Conservation (phyloP, 2,797 vertebrate species). For the Menidia menidia region DNA sequence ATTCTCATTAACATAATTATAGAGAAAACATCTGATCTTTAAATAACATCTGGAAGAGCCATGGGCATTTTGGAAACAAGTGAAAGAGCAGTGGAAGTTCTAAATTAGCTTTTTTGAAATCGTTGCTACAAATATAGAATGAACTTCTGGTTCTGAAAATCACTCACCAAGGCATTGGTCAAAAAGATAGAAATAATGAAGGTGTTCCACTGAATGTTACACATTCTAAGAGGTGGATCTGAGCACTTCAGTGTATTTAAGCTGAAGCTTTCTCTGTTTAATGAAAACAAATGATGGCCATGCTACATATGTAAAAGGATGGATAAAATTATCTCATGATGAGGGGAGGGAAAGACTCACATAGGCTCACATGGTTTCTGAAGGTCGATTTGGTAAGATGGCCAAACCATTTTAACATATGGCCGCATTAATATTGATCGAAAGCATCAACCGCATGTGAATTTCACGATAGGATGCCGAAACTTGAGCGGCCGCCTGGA, state of each 20-base stretch:
- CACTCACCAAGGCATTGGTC: not conserved
- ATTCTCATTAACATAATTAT: not conserved
- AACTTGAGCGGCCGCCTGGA: accelerated
- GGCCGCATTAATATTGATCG: no score
- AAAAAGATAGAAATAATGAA: not conserved
- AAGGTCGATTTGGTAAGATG: no score
- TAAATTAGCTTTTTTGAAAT: not conserved
- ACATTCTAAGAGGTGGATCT: not conserved
- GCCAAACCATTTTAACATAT: no score
- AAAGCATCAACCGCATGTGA: not conserved
- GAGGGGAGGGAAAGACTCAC: no score
- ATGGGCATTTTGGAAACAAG: not conserved
- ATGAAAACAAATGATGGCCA: no score
- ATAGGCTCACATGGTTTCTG: no score
- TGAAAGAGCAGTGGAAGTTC: not conserved
- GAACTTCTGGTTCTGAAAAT: not conserved
- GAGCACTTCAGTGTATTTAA: no score
- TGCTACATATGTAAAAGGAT: no score
- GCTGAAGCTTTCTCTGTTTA: no score
- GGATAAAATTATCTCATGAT: no score
- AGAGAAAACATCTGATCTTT: not conserved
- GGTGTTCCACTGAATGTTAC: not conserved
- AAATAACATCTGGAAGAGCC: slow-evolving; percentile 1
- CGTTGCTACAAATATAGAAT: no score
- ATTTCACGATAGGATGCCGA: not conserved